Evolutionary conservation across 2,113 vertebrate genomes (phyloP).

Genomic region (Chauna torquata): DNA sequence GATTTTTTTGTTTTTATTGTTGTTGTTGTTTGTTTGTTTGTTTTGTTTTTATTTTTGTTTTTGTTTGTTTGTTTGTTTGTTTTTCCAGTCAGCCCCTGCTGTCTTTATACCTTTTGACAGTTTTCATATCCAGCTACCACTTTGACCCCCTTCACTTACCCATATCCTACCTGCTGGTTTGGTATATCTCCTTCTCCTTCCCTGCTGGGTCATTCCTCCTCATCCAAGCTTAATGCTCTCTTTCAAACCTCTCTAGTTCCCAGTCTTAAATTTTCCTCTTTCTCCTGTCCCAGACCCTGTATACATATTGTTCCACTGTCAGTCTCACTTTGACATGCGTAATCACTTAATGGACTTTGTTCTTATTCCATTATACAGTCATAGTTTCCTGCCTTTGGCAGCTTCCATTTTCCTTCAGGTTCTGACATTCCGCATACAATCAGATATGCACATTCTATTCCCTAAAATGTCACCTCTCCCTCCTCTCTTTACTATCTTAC

Average conservation of each 20-base stretch:
- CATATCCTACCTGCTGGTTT: not conserved
- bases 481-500: not conserved
- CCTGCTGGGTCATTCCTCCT: slow-evolving; percentile 28
- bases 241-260: not conserved
- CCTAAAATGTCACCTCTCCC: not conserved
- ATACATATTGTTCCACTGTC: not conserved
- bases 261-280: not conserved
- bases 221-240: not conserved
- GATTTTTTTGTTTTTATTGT: too few species aligned
- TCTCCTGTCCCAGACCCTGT: not conserved
- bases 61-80: not conserved
- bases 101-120: slow-evolving; percentile 20
- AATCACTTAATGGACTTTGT: not conserved
- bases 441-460: not conserved
- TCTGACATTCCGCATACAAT: not conserved
- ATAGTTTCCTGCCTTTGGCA: not conserved
- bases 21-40: not conserved
- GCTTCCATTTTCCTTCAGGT: not conserved
- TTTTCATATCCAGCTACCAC: not conserved
- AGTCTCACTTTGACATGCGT: not conserved
- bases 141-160: not conserved
- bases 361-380: not conserved
- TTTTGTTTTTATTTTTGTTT: too few species aligned
- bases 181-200: not conserved
- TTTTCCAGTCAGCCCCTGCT: not conserved